phyloP scores from a whole-genome alignment of 2,797 vertebrate species.

The Halcyon chelicuti region DNA sequence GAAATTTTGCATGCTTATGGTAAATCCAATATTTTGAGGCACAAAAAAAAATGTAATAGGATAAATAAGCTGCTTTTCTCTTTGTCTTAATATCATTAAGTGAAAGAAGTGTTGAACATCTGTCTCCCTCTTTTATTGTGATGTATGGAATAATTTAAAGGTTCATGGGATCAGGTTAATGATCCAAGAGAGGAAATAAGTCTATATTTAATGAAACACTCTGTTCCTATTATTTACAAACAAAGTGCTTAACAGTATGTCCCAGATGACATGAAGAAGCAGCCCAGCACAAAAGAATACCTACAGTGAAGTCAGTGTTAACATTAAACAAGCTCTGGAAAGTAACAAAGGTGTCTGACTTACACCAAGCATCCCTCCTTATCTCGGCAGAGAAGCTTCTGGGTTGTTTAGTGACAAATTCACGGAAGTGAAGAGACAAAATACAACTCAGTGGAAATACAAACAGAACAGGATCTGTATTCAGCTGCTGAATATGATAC shows the following conservation, averaged over 20 bases:
- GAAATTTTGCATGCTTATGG: not conserved
- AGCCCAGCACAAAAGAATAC: not conserved
- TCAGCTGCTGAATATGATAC: slow-evolving; percentile 7
- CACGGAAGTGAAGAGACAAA: not conserved
- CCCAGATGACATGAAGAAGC: not conserved
- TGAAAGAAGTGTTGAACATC: not conserved
- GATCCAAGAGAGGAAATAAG: not conserved
- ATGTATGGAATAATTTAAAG: not conserved
- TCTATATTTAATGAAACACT: not conserved
- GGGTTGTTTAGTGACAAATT: slow-evolving; percentile 10
- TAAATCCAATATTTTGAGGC: not conserved
- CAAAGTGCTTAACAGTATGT: not conserved
- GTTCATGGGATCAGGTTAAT: not conserved
- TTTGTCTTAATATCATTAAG: not conserved
- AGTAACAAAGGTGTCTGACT: not conserved
- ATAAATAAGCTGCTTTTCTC: not conserved
- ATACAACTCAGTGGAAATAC: not conserved
- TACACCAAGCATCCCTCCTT: not conserved
- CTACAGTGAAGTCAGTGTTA: not conserved
- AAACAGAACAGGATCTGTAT: not conserved
- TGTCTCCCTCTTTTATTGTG: not conserved
- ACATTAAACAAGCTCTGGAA: not conserved
- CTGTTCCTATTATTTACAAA: not conserved
- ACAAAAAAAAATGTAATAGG: not conserved
- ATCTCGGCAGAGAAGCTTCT: not conserved